phyloP scores from a whole-genome alignment of 1,140 invertebrate species.

The Pissodes strobi region DNA sequence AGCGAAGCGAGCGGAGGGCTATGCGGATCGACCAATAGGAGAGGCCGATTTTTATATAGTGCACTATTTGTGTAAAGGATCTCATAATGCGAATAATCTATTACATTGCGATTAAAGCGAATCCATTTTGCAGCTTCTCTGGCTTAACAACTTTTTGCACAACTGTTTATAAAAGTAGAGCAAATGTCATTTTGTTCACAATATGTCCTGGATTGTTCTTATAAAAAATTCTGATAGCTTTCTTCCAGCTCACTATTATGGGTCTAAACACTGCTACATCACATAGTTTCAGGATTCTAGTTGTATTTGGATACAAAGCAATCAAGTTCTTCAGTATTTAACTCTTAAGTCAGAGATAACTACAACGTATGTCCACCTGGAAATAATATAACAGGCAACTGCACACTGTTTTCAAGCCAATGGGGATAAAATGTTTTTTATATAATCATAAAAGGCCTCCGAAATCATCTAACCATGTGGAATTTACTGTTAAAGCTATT shows the following conservation, averaged over 20 bases:
- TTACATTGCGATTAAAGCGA: background rate
- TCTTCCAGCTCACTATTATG: constrained; percentile 27
- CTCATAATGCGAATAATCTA: too few relatives aligned
- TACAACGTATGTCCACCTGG: constrained; percentile 51
- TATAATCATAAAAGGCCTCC: too few relatives aligned
- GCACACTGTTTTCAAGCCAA: too few relatives aligned
- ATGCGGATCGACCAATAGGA: too few relatives aligned
- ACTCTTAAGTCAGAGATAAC: constrained; percentile 38
- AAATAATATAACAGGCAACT: constrained; percentile 45
- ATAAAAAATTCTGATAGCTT: constrained; percentile 5
- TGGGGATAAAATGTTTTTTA: too few relatives aligned
- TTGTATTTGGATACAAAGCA: constrained; percentile 48
- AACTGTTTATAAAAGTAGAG: constrained; percentile 9
- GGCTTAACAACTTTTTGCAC: too few relatives aligned
- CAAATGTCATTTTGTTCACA: constrained; percentile 14
- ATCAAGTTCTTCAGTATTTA: constrained; percentile 43
- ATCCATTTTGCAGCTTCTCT: too few relatives aligned
- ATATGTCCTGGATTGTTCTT: constrained; percentile 8
- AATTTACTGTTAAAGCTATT: too few relatives aligned
- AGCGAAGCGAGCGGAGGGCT: background rate
- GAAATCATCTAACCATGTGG: too few relatives aligned
- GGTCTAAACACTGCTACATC: constrained; percentile 32
- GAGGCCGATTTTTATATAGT: too few relatives aligned
- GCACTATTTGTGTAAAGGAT: too few relatives aligned
- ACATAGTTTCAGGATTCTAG: constrained; percentile 19